Percentiles rank a stretch among this genome's conserved stretches.
These are phyloP conservation scores for Apostichopus leukothele DNA, from an alignment of 53 echinoderm and acorn worm genomes.

Conservation along the genomic window DNA sequence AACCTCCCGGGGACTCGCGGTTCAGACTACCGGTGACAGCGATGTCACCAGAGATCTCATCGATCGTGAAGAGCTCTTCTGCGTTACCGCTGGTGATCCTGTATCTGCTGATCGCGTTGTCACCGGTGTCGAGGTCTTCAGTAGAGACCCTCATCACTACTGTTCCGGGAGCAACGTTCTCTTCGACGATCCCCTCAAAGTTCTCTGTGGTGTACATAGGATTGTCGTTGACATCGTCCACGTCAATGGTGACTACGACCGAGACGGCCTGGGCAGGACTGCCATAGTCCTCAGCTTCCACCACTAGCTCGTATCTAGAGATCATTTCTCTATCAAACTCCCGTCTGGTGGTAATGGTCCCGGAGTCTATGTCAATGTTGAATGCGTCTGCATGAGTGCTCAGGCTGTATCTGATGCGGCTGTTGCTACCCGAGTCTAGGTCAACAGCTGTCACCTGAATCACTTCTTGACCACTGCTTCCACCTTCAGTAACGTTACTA, in stretches of 20 bases:
- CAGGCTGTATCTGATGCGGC: conserved; percentile 67
- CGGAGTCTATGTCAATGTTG: conserved; percentile 60
- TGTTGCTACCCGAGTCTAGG: conserved; percentile 61
- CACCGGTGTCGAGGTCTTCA: conserved; percentile 71
- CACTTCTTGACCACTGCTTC: conserved; percentile 44
- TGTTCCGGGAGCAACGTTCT: conserved; percentile 66
- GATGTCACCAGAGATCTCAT: conserved; percentile 68
- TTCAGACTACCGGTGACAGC: conserved; percentile 67
- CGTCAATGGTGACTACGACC: conserved; percentile 62
- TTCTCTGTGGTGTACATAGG: conserved; percentile 64
- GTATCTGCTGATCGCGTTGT: conserved; percentile 62
- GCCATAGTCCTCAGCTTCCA: conserved; percentile 76
- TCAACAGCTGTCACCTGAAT: conserved; percentile 70
- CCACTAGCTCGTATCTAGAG: conserved; percentile 64
- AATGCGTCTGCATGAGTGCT: conserved; percentile 69
- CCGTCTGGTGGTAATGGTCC: conserved; percentile 63
- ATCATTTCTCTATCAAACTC: conserved; percentile 71
- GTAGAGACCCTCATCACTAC: conserved; percentile 74
- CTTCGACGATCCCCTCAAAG: conserved; percentile 70
- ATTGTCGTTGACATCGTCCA: conserved; percentile 90
- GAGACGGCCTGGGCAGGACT: conserved; percentile 61
- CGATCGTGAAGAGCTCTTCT: conserved; percentile 63
- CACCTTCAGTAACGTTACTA: conserved; percentile 61
- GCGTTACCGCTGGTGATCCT: conserved; percentile 57
- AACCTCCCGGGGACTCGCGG: conserved; percentile 53